A percentile compares a stretch with the other conserved stretches of the same genome.
Conservation (phyloP, 2,797 vertebrate species). For the Hephaestus fuliginosus region DNA sequence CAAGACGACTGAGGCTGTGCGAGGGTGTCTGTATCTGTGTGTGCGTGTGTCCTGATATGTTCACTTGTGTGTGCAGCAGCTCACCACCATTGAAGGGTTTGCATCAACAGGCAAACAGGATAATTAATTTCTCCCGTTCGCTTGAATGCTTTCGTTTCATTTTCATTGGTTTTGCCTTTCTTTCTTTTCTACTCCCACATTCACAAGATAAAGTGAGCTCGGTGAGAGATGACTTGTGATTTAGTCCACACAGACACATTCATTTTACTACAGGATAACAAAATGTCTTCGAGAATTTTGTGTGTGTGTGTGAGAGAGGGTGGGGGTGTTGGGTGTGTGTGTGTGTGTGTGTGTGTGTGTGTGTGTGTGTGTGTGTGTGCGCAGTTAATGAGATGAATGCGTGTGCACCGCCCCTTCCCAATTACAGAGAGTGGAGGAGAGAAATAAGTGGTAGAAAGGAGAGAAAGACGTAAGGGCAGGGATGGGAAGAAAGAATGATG, state of each 20-base stretch:
- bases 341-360: slow-evolving; percentile 30
- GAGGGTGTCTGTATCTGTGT: slow-evolving; percentile 26
- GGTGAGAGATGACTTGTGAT: slow-evolving; percentile 55
- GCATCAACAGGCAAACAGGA: slow-evolving; percentile 69
- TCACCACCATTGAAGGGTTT: slow-evolving; percentile 42
- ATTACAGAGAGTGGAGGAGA: slow-evolving; percentile 72
- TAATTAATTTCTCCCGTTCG: slow-evolving; percentile 75
- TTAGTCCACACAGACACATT: slow-evolving; percentile 44
- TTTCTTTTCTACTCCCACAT: slow-evolving; percentile 51
- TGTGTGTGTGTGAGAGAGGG: slow-evolving; percentile 20
- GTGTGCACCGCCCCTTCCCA: slow-evolving; percentile 56
- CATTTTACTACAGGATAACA: slow-evolving; percentile 54
- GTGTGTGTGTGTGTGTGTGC: slow-evolving; percentile 23
- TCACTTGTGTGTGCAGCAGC: slow-evolving; percentile 17
- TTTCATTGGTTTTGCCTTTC: slow-evolving; percentile 72
- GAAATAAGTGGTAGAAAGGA: slow-evolving; percentile 62
- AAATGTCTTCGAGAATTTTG: slow-evolving; percentile 48
- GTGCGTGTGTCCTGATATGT: slow-evolving; percentile 5
- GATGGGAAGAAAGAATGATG: slow-evolving; percentile 52
- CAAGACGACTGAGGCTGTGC: slow-evolving; percentile 40
- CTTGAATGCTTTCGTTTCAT: slow-evolving; percentile 73
- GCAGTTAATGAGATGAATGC: slow-evolving; percentile 74
- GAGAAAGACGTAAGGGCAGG: slow-evolving; percentile 48
- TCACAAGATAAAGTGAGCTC: slow-evolving; percentile 62
- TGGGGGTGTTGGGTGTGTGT: neutral